Conservation (phyloP, 2,797 vertebrate genomes). For the Vultur gryphus region DNA sequence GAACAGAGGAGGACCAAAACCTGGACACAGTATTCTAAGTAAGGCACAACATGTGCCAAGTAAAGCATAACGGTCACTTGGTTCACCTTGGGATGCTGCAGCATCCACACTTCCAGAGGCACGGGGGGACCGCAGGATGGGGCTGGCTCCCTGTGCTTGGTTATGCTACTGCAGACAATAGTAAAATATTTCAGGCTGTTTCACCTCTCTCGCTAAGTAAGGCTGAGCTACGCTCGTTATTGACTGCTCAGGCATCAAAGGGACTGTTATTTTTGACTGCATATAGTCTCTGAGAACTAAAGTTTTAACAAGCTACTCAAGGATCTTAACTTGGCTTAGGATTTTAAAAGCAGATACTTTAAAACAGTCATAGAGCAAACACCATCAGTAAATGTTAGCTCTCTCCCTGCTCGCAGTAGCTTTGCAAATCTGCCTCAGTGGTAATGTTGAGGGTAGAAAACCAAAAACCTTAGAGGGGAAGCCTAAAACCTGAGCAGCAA, state of each 20-base stretch:
- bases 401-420: not conserved
- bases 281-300: not conserved
- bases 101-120: not conserved
- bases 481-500: not conserved
- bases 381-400: not conserved
- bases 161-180: not conserved
- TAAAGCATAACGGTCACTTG: rapidly evolving
- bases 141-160: not conserved
- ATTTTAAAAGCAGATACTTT: not conserved
- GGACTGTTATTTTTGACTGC: not conserved
- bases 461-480: not conserved
- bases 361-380: not conserved
- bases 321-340: not conserved
- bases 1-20: not conserved
- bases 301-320: not conserved
- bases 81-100: not conserved
- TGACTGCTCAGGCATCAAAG: not conserved
- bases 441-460: not conserved
- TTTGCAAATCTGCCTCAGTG: not conserved
- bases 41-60: not conserved
- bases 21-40: rapidly evolving
- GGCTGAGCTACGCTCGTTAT: not conserved
- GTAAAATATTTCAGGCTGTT: not conserved
- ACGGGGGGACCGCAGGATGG: rapidly evolving
- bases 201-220: rapidly evolving